Conservation (phyloP, 2,888 invertebrate genomes). For the Augochlorella aurata region DNA sequence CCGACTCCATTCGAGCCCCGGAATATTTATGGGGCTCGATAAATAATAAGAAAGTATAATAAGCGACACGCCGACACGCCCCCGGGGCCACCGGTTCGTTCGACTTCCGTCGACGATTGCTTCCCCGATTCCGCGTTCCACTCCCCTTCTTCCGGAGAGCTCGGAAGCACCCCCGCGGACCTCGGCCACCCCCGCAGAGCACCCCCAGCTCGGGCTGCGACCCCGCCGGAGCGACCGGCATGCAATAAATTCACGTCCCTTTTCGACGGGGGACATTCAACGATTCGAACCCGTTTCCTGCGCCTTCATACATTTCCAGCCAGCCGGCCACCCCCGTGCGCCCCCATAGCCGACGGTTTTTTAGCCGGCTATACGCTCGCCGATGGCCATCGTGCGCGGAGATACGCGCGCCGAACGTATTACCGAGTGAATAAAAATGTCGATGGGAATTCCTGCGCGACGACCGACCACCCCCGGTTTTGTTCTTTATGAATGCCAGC, state of each 20-base stretch:
- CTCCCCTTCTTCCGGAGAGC: neutral
- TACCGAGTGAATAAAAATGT: conserved; percentile 44
- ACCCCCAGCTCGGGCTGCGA: neutral
- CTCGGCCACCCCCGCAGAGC: neutral
- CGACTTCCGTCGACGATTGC: conserved; percentile 43
- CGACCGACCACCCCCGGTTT: neutral
- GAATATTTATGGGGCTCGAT: conserved; percentile 62
- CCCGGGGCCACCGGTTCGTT: conserved; percentile 9
- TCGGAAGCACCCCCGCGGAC: neutral
- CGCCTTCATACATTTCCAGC: conserved; percentile 20
- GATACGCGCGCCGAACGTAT: conserved; percentile 21
- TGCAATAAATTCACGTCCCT: conserved; percentile 62
- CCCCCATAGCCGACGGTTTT: conserved; percentile 10
- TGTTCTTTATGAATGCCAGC: neutral
- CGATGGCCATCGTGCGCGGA: conserved; percentile 1
- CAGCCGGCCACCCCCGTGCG: neutral
- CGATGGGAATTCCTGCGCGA: conserved; percentile 19
- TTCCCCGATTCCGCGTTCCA: conserved; percentile 34
- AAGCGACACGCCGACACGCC: conserved; percentile 55
- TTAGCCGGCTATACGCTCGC: neutral
- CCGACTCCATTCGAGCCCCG: conserved; percentile 9
- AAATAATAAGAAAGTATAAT: conserved; percentile 70
- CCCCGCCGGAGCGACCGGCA: neutral
- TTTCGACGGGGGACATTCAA: conserved; percentile 40
- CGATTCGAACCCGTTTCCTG: conserved; percentile 36